These are phyloP conservation scores for Amniataba percoides DNA, from an alignment of 2,797 vertebrate genomes.

Conservation along the genomic window DNA sequence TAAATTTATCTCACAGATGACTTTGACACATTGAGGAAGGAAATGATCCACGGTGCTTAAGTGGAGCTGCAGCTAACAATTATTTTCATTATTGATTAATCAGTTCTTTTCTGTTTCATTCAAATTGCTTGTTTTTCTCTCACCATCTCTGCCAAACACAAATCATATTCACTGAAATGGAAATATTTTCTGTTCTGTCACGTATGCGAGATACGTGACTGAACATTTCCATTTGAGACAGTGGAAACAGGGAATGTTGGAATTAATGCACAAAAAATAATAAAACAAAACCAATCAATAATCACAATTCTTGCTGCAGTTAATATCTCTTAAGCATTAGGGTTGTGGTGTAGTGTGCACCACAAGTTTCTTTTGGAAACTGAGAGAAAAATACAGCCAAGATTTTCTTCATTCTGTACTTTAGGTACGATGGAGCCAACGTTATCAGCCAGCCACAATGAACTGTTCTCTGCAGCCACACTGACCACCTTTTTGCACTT, in stretches of 20 bases:
- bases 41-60: neutral
- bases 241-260: neutral
- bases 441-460: slow-evolving; percentile 29
- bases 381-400: neutral
- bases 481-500: slow-evolving; percentile 2
- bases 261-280: neutral
- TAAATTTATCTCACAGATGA: neutral
- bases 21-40: neutral
- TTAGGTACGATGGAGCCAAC: slow-evolving; percentile 9
- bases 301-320: neutral
- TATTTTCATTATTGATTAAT: neutral
- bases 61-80: neutral
- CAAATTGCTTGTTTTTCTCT: neutral
- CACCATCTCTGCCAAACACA: neutral
- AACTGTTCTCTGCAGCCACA: slow-evolving; percentile 31
- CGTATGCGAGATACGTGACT: too few species aligned
- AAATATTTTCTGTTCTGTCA: too few species aligned
- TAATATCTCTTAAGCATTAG: neutral
- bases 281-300: neutral
- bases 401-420: slow-evolving; percentile 14
- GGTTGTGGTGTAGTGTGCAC: too few species aligned
- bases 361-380: too few species aligned
- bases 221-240: neutral
- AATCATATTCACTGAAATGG: neutral
- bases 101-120: neutral